Evolutionary conservation across 2,888 invertebrate genomes (phyloP), one percentile per base, ranked within the genome.

Genomic region (Idaea dimidiata): DNA sequence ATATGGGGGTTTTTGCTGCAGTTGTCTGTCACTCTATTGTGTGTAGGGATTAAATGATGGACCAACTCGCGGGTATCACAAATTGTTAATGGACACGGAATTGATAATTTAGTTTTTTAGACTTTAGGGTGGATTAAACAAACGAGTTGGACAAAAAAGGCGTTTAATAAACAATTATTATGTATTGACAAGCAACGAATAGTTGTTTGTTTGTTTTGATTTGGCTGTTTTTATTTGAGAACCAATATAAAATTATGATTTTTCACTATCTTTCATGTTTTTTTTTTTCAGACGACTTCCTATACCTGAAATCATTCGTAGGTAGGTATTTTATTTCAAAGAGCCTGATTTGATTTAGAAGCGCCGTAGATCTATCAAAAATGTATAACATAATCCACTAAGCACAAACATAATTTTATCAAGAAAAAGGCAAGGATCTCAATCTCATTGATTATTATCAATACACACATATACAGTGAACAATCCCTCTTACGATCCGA

Each of bases 61-160:
- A 43, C 43, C 8, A 43, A 43, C 64, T 59, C 61, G 62, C 62
- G 54, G 58, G 58, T 62, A 62, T 31, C 69, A 69, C 61, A 72
- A 66, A 43, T 43, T 43, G 43, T 43, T 43, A 43, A 43, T 43
- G 43, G 43, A 43, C 43, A 43, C 14, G 43, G 43, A 43, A 43
- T 43, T 43, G 43, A 43, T 43, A 43, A 43, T 43, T 43, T 43
- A 10, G 43, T 43, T 43, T 43, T 24, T 43, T 43, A 43, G 43
- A 14, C 14, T 43, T 43, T 8, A 43, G 43, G 43, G 43, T 43
- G 43, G 14, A 43, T 43, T 43, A 43, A 14, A 43, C 43, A 14
- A 43, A 8, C 43, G 43, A 43, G 43, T 43, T 43, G 43, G 43
- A 43, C 43, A 43, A 43, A 43, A 43, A 43, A 43, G 43, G 10